Evolutionary conservation across 2,888 invertebrate genomes (phyloP).

Genomic region (Euproctis similis): DNA sequence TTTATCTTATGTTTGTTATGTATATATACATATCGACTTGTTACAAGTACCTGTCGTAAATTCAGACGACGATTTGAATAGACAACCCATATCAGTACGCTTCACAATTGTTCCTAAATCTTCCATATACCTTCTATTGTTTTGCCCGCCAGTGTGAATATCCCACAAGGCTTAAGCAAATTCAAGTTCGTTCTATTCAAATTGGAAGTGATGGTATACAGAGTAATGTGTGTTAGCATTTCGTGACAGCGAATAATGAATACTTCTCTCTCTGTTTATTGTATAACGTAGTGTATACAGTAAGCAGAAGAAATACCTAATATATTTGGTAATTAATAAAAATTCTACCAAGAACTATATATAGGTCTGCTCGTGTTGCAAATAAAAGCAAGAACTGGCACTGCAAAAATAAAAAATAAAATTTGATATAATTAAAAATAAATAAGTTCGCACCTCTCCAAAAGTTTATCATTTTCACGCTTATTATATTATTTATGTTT

Average conservation of each 20-base stretch:
- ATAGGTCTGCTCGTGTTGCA: too few species aligned
- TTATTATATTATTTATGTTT: too few species aligned
- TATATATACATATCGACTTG: constrained; percentile 57
- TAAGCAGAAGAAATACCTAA: too few species aligned
- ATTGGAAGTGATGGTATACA: constrained; percentile 28
- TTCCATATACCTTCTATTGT: constrained; percentile 64
- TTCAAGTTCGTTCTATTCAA: constrained; percentile 41
- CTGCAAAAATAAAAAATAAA: too few species aligned
- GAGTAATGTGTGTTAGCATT: constrained; percentile 15
- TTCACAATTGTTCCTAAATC: constrained; percentile 71
- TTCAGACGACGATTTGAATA: constrained; percentile 58
- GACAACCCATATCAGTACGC: constrained; percentile 66
- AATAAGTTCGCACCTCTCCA: too few species aligned
- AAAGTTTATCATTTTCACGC: too few species aligned
- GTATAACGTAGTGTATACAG: constrained; percentile 24
- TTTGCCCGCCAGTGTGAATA: constrained; percentile 49
- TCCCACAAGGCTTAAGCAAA: constrained; percentile 42
- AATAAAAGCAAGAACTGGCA: too few species aligned
- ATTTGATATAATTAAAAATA: too few species aligned
- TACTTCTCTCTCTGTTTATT: constrained; percentile 29
- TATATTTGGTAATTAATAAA: too few species aligned
- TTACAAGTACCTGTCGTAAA: constrained; percentile 46
- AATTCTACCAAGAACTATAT: too few species aligned
- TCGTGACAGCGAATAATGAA: constrained; percentile 28
- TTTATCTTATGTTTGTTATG: too few species aligned